Base-by-base conservation (phyloP, 2,113 vertebrate species). In the Carassius carassius region DNA sequence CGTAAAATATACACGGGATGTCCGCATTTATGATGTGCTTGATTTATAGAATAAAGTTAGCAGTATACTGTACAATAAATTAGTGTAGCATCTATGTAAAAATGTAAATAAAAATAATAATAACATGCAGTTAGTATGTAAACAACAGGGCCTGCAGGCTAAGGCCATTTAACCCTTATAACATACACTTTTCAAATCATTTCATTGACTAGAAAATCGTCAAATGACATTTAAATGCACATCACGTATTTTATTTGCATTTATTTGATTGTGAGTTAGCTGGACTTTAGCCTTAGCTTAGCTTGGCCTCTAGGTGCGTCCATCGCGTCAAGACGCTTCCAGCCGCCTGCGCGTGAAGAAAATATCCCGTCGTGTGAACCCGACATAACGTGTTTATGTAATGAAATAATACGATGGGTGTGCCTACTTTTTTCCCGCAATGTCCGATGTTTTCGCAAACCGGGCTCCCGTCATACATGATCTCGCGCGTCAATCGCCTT, bases 391-490 rank as follows among this genome's bases (percentile, higher is more conserved):
- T 14, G 35, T 8, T 81, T 32, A 13, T 44, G n/a, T 1, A 0
- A 67, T 32, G 4, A 47, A 47, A 3, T 7, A 32, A 29, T 19
- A 7, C 62, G 32, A 67, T 13, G 62, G 67, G 29, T 29, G 5
- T 67, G 16, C 78, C 41, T 81, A 81, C 78, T 75, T 81, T 81
- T 63, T 78, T 19, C 16, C 78, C 37, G 62, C n/a, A 67, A 6
- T 6, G n/a, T 81, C 60, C 41, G 41, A 65, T 67, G 78, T 32
- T 81, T 67, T 81, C 41, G 23, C 78, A 81, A 81, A 21, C 62
- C 14, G 23, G 60, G 1, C 5, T 79, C 62, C 10, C 10, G 17
- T 67, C 41, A 49, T 47, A 32, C 78, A 80, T 81, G 78, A 21
- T 67, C 62, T 29, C 60, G 58, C 60, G 62, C 78, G 37, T 65